phyloP scores from a whole-genome alignment of 2,888 invertebrate species.

The Hirtodrosophila trivittata region DNA sequence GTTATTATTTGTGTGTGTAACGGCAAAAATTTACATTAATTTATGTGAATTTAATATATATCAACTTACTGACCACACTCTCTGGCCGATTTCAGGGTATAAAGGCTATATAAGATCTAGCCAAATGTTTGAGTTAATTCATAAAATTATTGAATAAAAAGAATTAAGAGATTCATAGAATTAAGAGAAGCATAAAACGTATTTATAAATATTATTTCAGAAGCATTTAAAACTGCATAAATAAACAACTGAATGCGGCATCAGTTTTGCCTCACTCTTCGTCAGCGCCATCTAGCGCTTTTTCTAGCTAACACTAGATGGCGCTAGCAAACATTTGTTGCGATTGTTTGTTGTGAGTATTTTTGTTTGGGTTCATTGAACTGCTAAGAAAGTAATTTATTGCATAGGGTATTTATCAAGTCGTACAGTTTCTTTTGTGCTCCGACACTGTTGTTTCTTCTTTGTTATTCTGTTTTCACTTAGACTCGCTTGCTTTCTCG shows the following conservation, averaged over 20 bases:
- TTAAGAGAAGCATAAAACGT: too few species aligned
- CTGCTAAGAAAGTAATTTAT: too few species aligned
- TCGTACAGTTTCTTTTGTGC: not conserved
- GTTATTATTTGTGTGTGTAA: constrained; percentile 9
- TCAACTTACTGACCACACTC: constrained; percentile 25
- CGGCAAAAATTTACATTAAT: constrained; percentile 59
- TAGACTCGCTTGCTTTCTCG: constrained; percentile 27
- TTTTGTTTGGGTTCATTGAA: too few species aligned
- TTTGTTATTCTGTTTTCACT: constrained; percentile 34
- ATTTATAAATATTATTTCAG: too few species aligned
- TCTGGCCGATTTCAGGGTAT: constrained; percentile 22
- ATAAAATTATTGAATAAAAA: not conserved
- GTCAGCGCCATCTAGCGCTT: not conserved
- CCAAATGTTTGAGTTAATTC: not conserved
- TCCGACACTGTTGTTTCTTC: constrained; percentile 15
- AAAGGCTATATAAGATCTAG: constrained; percentile 9
- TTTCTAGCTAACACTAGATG: not conserved
- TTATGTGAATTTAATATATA: constrained; percentile 40
- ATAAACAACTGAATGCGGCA: too few species aligned
- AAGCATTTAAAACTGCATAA: too few species aligned
- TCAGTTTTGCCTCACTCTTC: too few species aligned
- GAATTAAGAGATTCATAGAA: not conserved
- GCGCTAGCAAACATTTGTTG: too few species aligned
- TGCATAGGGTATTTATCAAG: constrained; percentile 19
- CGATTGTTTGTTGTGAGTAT: too few species aligned